Percentiles rank a stretch among this genome's conserved stretches.
These are phyloP conservation scores for Mormyrops boulengeri DNA, from an alignment of 2,797 vertebrate genomes.

Conservation along the genomic window DNA sequence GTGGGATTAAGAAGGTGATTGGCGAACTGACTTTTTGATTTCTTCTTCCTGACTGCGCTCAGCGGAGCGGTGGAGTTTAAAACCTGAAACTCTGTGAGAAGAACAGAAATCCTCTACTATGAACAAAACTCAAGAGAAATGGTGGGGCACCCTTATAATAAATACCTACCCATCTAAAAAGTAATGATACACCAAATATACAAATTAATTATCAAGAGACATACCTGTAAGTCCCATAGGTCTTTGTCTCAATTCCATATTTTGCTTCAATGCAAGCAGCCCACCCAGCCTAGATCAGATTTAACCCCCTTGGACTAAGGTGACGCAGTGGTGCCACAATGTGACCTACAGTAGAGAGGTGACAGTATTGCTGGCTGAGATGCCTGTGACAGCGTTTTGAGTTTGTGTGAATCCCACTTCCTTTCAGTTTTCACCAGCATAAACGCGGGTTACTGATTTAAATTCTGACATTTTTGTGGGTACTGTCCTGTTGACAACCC, in stretches of 20 bases:
- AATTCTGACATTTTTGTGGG: background rate
- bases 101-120: background rate
- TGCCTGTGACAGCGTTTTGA: background rate
- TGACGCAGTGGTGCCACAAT: background rate
- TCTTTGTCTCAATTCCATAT: background rate
- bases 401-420: background rate
- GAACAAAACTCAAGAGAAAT: background rate
- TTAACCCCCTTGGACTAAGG: background rate
- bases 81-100: background rate
- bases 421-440: background rate
- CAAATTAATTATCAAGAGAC: background rate
- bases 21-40: background rate
- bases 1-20: background rate
- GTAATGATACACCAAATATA: background rate
- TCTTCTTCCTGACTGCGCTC: background rate
- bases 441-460: background rate
- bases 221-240: background rate
- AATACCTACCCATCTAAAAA: background rate
- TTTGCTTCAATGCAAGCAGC: background rate
- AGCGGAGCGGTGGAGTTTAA: background rate
- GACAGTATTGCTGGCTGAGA: background rate
- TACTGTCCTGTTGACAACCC: background rate
- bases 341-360: background rate
- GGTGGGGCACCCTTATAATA: background rate
- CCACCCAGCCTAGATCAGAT: background rate